Percentiles rank a stretch among this genome's conserved stretches.
Conservation (phyloP, 2,888 invertebrate genomes). For the Xylophagus ater region DNA sequence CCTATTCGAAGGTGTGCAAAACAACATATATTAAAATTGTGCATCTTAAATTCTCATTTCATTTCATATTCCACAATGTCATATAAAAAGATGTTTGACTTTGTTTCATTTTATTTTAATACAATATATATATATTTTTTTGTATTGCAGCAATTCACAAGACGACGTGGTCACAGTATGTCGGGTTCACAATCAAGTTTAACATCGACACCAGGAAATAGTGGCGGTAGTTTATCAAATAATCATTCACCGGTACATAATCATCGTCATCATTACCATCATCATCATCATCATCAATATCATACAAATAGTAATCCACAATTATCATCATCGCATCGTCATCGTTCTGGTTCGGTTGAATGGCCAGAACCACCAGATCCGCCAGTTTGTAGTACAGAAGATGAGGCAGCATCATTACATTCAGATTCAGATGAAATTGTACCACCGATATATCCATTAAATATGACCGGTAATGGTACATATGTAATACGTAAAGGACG, state of each 20-base stretch:
- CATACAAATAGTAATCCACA: too few relatives aligned
- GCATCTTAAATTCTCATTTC: too few relatives aligned
- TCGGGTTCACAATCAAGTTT: slow-evolving; percentile 54
- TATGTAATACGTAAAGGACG: slow-evolving; percentile 69
- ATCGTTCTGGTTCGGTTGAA: slow-evolving; percentile 28
- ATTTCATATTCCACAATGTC: too few relatives aligned
- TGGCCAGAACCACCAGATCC: slow-evolving; percentile 63
- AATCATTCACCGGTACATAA: slow-evolving; percentile 15
- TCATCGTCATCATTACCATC: not conserved
- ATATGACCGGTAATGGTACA: slow-evolving; percentile 54
- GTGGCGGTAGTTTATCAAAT: slow-evolving; percentile 17
- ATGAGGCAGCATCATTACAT: slow-evolving; percentile 55
- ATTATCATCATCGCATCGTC: too few relatives aligned
- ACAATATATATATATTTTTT: too few relatives aligned
- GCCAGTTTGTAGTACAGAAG: slow-evolving; percentile 53
- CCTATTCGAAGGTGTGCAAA: too few relatives aligned
- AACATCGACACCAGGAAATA: slow-evolving; percentile 51
- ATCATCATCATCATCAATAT: slow-evolving; percentile 6
- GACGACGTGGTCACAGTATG: slow-evolving; percentile 46
- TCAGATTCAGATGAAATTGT: slow-evolving; percentile 43
- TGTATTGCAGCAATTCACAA: too few relatives aligned
- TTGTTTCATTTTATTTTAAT: too few relatives aligned
- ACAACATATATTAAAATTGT: too few relatives aligned
- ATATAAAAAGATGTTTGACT: too few relatives aligned
- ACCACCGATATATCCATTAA: slow-evolving; percentile 31